These are phyloP conservation scores for Proteles cristata DNA, from an alignment of 2,113 vertebrate genomes.

Conservation along the genomic window DNA sequence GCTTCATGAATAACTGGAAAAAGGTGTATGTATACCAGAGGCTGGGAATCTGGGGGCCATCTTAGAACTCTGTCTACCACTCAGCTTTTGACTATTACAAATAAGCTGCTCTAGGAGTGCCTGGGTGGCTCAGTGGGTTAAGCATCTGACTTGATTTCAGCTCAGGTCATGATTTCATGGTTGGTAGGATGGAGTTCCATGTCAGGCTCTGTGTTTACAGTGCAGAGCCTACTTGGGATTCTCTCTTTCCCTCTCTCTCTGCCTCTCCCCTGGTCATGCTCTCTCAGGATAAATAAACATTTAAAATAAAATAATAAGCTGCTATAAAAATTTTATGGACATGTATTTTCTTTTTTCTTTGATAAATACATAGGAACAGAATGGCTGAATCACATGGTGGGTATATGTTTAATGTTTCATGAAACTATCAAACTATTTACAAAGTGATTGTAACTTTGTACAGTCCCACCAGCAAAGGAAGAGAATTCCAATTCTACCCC, in stretches of 20 bases:
- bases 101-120: neutral
- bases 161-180: too few species aligned
- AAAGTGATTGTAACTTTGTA: neutral
- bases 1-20: neutral
- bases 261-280: too few species aligned
- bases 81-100: neutral
- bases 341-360: neutral
- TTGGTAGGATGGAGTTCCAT: too few species aligned
- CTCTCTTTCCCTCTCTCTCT: too few species aligned
- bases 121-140: too few species aligned
- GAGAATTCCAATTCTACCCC: neutral
- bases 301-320: neutral
- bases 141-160: too few species aligned
- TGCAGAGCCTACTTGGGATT: too few species aligned
- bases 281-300: too few species aligned
- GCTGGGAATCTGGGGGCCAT: neutral
- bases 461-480: neutral
- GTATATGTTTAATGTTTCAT: neutral
- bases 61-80: neutral
- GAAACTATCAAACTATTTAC: neutral
- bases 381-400: neutral
- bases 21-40: neutral
- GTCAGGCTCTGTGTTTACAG: too few species aligned
- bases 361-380: neutral
- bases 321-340: neutral